Base-by-base conservation (phyloP, 2,888 invertebrate species). In the Diarsia brunnea region DNA sequence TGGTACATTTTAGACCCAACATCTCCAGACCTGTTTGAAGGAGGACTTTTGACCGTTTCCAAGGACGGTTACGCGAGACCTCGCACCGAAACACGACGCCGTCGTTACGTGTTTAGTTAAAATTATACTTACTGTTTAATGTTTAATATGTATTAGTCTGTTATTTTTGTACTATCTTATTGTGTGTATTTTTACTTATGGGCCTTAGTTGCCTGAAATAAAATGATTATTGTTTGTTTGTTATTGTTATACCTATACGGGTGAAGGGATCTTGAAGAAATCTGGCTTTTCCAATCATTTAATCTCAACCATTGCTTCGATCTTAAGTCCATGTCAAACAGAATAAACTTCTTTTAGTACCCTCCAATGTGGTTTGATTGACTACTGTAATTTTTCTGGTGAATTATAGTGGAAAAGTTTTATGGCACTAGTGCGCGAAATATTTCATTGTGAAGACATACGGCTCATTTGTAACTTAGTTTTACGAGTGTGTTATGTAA, bases 321-420 rank as follows among this genome's bases (percentile, higher is more conserved):
- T 24, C 51, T 51, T 16, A 47, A 16, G 16, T 1, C 16, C 21
- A 51, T 51, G 51, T 51, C 51, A 21, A 51, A 8, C 16, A 7
- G 55, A 58, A 58, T 38, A 38, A 0, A 47, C 61, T 82, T 82
- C 64, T 82, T 1, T 16, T 8, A 0, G 0, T 49, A 38, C 16
- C 8, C n/a, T 69, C 21, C 1, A 24, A 24, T 24, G 7, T 64
- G 53, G 21, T 38, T 60, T 75, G 55, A 80, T 55, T 61, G 49
- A 75, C 24, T 70, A 58, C 60, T 58, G 69, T 75, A 75, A 84
- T 84, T 84, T 82, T 82, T 80, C 72, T 64, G 8, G 31, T 60
- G 72, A 72, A 75, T 55, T 69, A 64, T 43, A 69, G 67, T 68
- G 64, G 75, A 63, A 69, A 84, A 80, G 72, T 84, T 75, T 58